phyloP scores from a whole-genome alignment of 1,140 invertebrate genomes.

The Aphelinus certus region DNA sequence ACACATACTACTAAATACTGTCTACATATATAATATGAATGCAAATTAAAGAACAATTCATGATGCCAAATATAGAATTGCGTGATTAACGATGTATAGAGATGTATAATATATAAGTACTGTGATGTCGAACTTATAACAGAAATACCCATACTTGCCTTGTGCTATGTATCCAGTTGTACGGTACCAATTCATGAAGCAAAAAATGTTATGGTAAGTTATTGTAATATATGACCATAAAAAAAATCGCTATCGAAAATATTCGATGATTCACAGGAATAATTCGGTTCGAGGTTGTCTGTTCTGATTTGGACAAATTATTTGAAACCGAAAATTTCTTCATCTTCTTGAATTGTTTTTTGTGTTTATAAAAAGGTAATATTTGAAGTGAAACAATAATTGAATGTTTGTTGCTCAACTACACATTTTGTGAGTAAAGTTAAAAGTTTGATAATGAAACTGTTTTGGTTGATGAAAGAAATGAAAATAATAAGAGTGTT shows the following conservation, averaged over 20 bases:
- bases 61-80: constrained; percentile 39
- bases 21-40: constrained; percentile 38
- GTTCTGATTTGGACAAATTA: neutral
- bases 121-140: constrained; percentile 34
- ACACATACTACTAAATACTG: constrained; percentile 43
- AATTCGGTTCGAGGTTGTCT: neutral
- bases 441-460: too few species aligned
- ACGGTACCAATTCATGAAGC: constrained; percentile 59
- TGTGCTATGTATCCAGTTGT: constrained; percentile 64
- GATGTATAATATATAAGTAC: constrained; percentile 24
- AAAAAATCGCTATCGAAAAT: neutral
- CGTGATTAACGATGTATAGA: constrained; percentile 23
- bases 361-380: too few species aligned
- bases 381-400: too few species aligned
- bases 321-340: neutral
- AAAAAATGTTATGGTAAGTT: constrained; percentile 52
- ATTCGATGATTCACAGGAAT: too few species aligned
- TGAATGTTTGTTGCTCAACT: too few species aligned
- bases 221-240: constrained; percentile 18
- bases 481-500: neutral
- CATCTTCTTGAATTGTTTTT: neutral
- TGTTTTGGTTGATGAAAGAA: neutral
- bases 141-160: constrained; percentile 61
- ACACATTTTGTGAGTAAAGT: too few species aligned
- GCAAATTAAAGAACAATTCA: constrained; percentile 38